Percentiles rank a stretch among this genome's conserved stretches.
Evolutionary conservation across 2,113 vertebrate genomes (phyloP).

Genomic region (Pristiophorus japonicus): DNA sequence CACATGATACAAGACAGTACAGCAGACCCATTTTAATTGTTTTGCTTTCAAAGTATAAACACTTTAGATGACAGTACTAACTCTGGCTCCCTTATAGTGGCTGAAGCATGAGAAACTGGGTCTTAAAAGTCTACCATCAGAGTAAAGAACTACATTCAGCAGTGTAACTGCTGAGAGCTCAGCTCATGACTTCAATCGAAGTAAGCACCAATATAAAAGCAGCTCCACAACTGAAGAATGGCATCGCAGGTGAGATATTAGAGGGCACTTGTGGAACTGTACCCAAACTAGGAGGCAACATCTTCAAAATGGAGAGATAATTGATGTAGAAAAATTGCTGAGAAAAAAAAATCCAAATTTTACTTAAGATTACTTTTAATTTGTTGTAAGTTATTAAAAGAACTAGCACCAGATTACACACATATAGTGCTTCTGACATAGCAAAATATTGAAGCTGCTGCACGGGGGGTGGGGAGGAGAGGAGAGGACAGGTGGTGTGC

Average conservation of each 20-base stretch:
- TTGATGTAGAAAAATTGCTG: not conserved
- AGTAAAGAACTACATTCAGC: not conserved
- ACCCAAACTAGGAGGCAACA: not conserved
- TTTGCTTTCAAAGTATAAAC: not conserved
- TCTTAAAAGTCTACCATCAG: not conserved
- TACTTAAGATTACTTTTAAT: not conserved
- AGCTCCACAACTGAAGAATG: not conserved
- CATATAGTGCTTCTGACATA: not conserved
- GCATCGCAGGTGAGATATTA: not conserved
- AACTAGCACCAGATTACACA: not conserved
- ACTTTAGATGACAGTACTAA: not conserved
- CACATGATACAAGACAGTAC: not conserved
- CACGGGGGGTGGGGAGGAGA: not conserved
- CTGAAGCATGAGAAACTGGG: not conserved
- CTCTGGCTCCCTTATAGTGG: not conserved
- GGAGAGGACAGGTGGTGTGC: no score
- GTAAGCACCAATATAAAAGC: not conserved
- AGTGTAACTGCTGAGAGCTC: not conserved
- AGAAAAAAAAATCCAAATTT: not conserved
- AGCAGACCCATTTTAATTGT: not conserved
- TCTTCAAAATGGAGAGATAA: not conserved
- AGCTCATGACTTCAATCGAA: not conserved
- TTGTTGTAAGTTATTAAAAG: not conserved
- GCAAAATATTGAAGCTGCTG: not conserved
- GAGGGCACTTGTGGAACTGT: not conserved